Base-by-base conservation (phyloP, 2,888 invertebrate genomes). In the Rhimphoctona megacephalus region DNA sequence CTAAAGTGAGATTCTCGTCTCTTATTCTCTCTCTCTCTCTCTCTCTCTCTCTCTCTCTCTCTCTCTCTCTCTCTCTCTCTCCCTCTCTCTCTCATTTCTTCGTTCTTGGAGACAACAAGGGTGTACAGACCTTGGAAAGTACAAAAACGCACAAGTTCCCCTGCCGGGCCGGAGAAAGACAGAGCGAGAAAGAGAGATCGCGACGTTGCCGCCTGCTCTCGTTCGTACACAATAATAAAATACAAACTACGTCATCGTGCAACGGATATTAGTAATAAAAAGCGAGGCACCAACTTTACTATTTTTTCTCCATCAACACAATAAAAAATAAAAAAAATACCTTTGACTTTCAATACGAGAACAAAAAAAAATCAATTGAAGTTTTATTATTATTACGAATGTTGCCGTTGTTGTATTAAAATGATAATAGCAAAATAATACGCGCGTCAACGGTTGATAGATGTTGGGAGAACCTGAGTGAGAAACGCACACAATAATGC, bases 91-190 rank as follows among this genome's bases (percentile, higher is more conserved):
- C 69, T 36, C 69, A 33, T n/a, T 57, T 17, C 22, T 43, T 39
- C 64, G 11, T 43, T 25, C 46, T 43, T 14, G 69, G 76, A 54
- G 64, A 70, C 61, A 89, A 90, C 89, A 92, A 91, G 91, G 92
- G 90, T 91, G 89, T 33, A 69, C 52, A 90, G 90, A 88, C 91
- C 92, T 93, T 92, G 92, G 91, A 92, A 90, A 89, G 88, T 88
- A 90, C 88, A 91, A 92, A 92, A 93, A 91, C 89, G 80, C 85
- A 25, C 72, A 88, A 83, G 87, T 89, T 88, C 84, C 84, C 89
- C 85, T 87, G 72, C 89, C 89, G 90, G 69, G 66, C 14, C 19
- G 49, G 25, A 19, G 57, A 80, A 57, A 82, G 36, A 76, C 66
- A 66, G 78, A 39, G 39, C 3, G 39, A 39, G 1, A 6, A 36